A percentile compares a stretch with the other conserved stretches of the same genome.
These are phyloP conservation scores for Trachythela sp. DNA, from an alignment of 64 coral and sea anemone genomes.

Conservation along the genomic window DNA sequence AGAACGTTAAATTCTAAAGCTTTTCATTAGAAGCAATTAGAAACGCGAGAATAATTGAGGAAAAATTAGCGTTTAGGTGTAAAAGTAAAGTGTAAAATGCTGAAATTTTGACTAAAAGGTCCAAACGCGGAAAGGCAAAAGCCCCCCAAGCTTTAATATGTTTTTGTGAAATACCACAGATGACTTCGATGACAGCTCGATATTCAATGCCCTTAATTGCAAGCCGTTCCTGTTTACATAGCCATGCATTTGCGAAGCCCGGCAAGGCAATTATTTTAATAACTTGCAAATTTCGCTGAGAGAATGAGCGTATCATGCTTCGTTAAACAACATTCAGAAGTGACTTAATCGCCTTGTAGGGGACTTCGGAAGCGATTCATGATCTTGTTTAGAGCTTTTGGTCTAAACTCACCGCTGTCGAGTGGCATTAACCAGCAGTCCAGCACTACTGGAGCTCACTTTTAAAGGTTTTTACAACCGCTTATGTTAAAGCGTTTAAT, in stretches of 20 bases:
- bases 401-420: background rate
- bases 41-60: too few species aligned
- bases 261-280: background rate
- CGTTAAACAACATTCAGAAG: background rate
- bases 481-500: background rate
- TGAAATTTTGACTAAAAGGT: background rate
- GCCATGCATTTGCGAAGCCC: background rate
- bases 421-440: background rate
- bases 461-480: background rate
- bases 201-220: background rate
- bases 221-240: background rate
- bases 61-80: too few species aligned
- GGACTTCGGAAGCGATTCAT: background rate
- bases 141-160: background rate
- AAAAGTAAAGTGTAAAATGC: too few species aligned
- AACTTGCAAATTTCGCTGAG: background rate
- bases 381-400: background rate
- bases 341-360: background rate
- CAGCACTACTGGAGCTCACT: too few species aligned
- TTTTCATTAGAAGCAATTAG: too few species aligned
- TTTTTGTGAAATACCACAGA: background rate
- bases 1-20: too few species aligned
- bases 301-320: background rate
- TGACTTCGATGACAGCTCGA: background rate
- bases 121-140: too few species aligned